A percentile compares a stretch with the other conserved stretches of the same genome.
phyloP scores from a whole-genome alignment of 2,888 invertebrate species.

The Carabus problematicus region DNA sequence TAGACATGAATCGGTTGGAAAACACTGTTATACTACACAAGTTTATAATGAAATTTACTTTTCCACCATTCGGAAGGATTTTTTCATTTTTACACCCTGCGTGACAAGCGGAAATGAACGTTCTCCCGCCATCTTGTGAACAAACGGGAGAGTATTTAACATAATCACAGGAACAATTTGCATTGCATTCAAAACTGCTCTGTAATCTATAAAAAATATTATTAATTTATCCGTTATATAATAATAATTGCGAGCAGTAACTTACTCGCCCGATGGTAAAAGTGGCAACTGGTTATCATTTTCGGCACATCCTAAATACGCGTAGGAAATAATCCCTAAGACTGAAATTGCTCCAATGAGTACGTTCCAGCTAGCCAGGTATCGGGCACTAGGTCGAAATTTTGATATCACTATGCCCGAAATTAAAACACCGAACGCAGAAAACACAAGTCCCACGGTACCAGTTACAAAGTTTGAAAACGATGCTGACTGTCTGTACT shows the following conservation, averaged over 20 bases:
- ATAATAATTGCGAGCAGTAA: conserved; percentile 22
- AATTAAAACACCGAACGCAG: conserved; percentile 72
- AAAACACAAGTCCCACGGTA: conserved; percentile 72
- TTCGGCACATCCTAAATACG: conserved; percentile 71
- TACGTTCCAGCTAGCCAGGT: conserved; percentile 74
- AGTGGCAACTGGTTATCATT: conserved; percentile 63
- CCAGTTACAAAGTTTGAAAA: conserved; percentile 78
- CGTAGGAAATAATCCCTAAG: conserved; percentile 69
- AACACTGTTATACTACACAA: neutral
- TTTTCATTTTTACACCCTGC: conserved; percentile 71
- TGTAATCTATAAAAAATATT: conserved; percentile 21
- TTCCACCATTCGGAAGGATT: conserved; percentile 57
- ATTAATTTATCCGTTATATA: neutral
- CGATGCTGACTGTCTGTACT: conserved; percentile 78
- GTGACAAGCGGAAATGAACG: conserved; percentile 81
- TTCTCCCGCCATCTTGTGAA: conserved; percentile 66
- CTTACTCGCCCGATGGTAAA: conserved; percentile 57
- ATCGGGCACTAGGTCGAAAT: conserved; percentile 70
- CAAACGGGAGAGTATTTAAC: conserved; percentile 79
- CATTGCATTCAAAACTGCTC: conserved; percentile 65
- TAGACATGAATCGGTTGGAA: neutral
- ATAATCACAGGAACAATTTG: conserved; percentile 72
- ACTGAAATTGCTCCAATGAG: conserved; percentile 69
- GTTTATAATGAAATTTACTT: conserved; percentile 51
- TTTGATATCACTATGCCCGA: conserved; percentile 72